Evolutionary conservation across 2,113 vertebrate species (phyloP).

Genomic region (Colius striatus): DNA sequence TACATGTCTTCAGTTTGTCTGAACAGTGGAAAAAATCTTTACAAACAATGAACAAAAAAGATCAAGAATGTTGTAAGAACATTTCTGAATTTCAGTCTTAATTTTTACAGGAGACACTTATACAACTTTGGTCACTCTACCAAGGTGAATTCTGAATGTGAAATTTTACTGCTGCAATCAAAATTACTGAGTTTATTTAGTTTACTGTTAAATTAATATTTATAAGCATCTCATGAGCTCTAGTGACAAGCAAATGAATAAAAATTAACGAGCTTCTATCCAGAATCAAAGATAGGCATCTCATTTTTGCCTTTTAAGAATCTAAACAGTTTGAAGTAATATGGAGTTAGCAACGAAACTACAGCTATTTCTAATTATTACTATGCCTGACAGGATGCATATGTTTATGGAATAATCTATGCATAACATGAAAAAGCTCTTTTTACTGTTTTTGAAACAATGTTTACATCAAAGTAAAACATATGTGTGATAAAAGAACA

Average conservation of each 20-base stretch:
- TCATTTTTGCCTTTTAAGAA: background rate
- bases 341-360: background rate
- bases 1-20: background rate
- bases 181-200: background rate
- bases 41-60: background rate
- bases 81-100: background rate
- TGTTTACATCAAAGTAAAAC: conserved; percentile 66
- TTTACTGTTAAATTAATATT: background rate
- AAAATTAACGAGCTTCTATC: background rate
- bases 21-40: background rate
- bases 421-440: conserved; percentile 46
- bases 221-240: background rate
- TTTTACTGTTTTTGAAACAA: conserved; percentile 55
- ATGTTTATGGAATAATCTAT: conserved; percentile 64
- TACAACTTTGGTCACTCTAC: background rate
- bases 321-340: background rate
- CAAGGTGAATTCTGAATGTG: background rate
- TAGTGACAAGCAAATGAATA: background rate
- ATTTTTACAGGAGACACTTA: background rate
- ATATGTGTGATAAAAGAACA: conserved; percentile 65
- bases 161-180: background rate
- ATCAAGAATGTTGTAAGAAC: background rate
- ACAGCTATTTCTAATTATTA: conserved; percentile 64
- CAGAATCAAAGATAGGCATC: background rate
- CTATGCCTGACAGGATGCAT: conserved; percentile 48